Conservation (phyloP, 1,140 invertebrate genomes). For the Lutraria rhynchaena region DNA sequence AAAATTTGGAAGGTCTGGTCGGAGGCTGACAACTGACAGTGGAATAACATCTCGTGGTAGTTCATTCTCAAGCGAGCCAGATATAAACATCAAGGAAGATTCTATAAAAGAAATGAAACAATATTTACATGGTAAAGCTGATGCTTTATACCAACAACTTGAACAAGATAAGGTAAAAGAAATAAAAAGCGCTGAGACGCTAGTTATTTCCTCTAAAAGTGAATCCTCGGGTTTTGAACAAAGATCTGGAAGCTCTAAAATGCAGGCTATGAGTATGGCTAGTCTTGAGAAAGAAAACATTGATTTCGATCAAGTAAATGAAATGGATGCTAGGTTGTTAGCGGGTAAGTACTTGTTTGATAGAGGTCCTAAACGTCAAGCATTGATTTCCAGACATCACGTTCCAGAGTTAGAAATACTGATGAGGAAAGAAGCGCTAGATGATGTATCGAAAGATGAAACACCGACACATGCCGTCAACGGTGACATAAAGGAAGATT, state of each 20-base stretch:
- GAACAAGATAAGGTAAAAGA: conserved; percentile 16
- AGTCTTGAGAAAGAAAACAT: conserved; percentile 7
- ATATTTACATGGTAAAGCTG: conserved; percentile 34
- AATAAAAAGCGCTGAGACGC: background rate
- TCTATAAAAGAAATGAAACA: conserved; percentile 38
- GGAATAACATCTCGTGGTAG: conserved; percentile 34
- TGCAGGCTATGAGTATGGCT: conserved; percentile 7
- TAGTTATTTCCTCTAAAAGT: background rate
- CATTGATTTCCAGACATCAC: background rate
- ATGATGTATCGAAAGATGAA: background rate
- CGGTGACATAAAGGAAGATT: background rate
- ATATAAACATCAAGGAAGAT: conserved; percentile 14
- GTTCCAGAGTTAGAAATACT: conserved; percentile 24
- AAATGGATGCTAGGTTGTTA: conserved; percentile 24
- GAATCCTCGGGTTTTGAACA: too few species aligned
- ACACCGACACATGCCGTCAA: background rate
- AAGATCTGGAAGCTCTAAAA: background rate
- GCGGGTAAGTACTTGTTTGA: conserved; percentile 45
- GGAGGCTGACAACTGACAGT: conserved; percentile 34
- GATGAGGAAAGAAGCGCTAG: conserved; percentile 30
- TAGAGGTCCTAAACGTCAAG: background rate
- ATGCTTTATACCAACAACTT: conserved; percentile 30
- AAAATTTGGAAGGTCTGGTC: conserved; percentile 15
- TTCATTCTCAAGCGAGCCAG: conserved; percentile 37
- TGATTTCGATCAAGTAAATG: conserved; percentile 12